phyloP scores from a whole-genome alignment of 2,113 vertebrate genomes.

The Eolophus roseicapilla region DNA sequence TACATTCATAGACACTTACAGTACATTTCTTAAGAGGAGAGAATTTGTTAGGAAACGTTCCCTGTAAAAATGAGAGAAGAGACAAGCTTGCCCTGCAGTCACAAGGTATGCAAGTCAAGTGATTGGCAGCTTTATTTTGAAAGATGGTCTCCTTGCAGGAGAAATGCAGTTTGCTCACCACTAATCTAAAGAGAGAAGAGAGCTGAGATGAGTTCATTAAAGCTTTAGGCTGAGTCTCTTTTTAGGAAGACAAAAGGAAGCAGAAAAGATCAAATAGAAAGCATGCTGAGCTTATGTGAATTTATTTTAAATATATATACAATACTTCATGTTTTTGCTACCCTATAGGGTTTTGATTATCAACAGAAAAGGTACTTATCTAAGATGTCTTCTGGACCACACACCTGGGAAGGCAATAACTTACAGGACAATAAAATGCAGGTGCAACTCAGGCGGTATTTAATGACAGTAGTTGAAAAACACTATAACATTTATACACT shows the following conservation, averaged over 20 bases:
- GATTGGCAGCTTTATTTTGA: not conserved
- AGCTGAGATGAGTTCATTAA: not conserved
- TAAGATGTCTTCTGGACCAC: not conserved
- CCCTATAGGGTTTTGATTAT: constrained; percentile 2
- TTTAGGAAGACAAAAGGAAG: not conserved
- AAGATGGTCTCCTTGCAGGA: not conserved
- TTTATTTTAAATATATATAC: not conserved
- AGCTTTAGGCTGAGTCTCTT: not conserved
- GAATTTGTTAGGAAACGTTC: not conserved
- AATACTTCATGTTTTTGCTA: not conserved
- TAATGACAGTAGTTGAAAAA: constrained; percentile 36
- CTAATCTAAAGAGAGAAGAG: not conserved
- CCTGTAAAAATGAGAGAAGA: not conserved
- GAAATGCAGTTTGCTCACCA: not conserved
- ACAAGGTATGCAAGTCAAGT: not conserved
- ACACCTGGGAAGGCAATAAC: constrained; percentile 65
- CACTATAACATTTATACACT: not conserved
- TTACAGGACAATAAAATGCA: constrained; percentile 20
- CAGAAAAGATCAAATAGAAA: not conserved
- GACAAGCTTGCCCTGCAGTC: not conserved
- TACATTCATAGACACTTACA: constrained; percentile 6
- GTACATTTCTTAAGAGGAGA: not conserved
- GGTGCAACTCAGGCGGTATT: constrained; percentile 35
- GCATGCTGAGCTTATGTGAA: not conserved
- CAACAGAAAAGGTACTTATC: not conserved